Evolutionary conservation across 2,797 vertebrate genomes (phyloP).

Genomic region (Nannoperca australis): DNA sequence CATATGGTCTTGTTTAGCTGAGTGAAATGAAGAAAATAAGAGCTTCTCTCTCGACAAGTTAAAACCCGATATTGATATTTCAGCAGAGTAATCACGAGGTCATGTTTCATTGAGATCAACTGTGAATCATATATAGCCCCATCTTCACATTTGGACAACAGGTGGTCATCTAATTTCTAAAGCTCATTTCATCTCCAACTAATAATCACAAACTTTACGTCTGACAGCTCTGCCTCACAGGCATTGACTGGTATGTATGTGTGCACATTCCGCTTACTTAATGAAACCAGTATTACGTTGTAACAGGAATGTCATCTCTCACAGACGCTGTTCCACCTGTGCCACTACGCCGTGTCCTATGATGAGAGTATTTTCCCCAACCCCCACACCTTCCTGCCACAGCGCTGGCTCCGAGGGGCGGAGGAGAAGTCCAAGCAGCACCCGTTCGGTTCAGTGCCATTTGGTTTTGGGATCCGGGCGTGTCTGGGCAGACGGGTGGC

Average conservation of each 20-base stretch:
- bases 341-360: constrained; percentile 85
- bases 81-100: background rate
- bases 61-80: no score
- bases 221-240: background rate
- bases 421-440: constrained; percentile 75
- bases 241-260: background rate
- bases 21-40: no score
- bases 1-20: no score
- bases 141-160: no score
- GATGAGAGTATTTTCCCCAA: constrained; percentile 81
- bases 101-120: no score
- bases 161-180: background rate
- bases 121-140: no score
- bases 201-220: background rate
- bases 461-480: constrained; percentile 86
- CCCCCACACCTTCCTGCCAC: constrained; percentile 77
- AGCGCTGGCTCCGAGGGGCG: constrained; percentile 82
- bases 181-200: background rate
- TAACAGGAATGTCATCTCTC: background rate
- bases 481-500: constrained; percentile 87
- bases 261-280: background rate
- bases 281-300: background rate
- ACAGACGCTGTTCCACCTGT: constrained; percentile 89
- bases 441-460: constrained; percentile 87
- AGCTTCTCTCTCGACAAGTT: no score